Percentiles rank a stretch among this genome's conserved stretches.
Conservation (phyloP, 2,888 invertebrate species). For the Pteria penguin region DNA sequence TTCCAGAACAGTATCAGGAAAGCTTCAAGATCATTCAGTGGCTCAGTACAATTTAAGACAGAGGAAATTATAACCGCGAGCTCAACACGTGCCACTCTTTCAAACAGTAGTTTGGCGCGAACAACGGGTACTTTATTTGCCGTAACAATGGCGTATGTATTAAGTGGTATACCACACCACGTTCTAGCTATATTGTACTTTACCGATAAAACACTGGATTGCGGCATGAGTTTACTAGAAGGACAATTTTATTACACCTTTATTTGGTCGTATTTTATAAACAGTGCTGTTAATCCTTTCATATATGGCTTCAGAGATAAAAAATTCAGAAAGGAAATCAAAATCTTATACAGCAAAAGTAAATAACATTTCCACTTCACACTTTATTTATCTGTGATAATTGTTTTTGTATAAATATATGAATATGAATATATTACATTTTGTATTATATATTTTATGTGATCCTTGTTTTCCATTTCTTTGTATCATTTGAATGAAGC, state of each 20-base stretch:
- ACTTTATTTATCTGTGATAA: too few relatives aligned
- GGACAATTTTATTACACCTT: conserved; percentile 32
- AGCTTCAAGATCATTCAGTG: conserved; percentile 4
- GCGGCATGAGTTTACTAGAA: conserved; percentile 8
- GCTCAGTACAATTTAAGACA: neutral
- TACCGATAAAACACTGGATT: conserved; percentile 16
- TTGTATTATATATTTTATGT: too few relatives aligned
- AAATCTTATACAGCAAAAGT: conserved; percentile 13
- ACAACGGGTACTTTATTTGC: conserved; percentile 33
- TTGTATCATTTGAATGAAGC: too few relatives aligned
- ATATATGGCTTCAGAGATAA: conserved; percentile 34
- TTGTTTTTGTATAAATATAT: too few relatives aligned
- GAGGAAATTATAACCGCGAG: neutral
- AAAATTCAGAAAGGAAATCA: conserved; percentile 28
- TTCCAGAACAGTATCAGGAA: conserved; percentile 9
- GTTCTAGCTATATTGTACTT: conserved; percentile 14
- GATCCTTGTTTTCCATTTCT: too few relatives aligned
- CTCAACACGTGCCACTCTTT: conserved; percentile 1
- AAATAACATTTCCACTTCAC: too few relatives aligned
- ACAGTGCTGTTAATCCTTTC: conserved; percentile 34
- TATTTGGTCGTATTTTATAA: conserved; percentile 30
- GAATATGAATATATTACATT: too few relatives aligned
- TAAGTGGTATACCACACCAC: conserved; percentile 30
- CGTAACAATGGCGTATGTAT: conserved; percentile 30
- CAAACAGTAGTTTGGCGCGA: conserved; percentile 9